Evolutionary conservation across 2,888 invertebrate species (phyloP), one percentile per base, ranked within the genome.

Genomic region (Drosophila nr. perissopoda): DNA sequence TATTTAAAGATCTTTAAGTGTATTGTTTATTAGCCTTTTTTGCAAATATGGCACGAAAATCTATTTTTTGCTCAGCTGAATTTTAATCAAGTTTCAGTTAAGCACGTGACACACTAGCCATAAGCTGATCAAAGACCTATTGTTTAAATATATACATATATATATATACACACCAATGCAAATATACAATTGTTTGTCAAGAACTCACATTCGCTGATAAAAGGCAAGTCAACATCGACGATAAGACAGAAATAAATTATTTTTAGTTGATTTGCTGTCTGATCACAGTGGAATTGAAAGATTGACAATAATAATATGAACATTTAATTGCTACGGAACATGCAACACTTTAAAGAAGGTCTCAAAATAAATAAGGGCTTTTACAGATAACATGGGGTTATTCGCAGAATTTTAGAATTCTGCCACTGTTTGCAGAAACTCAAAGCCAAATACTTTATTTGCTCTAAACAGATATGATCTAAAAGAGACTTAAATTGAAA

Each of bases 21-120:
- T 21, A 2, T 53, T 27, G 18, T n/a, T 54, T 13, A 36, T 36
- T 36, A 36, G 11, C 13, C 18, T 54, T 36, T 27, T 16, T n/a
- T 38, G 42, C 54, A 25, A 42, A 45, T 68, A 13, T 18, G 51
- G 18, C 36, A 8, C 27, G 11, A 69, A 67, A 61, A 34, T 40
- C 18, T 4, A 63, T 38, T 56, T 45, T 36, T 31, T 48, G 40
- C 48, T 48, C 33, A 58, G 13, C 57, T 27, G 52, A 70, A 76
- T 58, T 40, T 58, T 31, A 61, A 74, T 70, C 60, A 70, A 36
- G 27, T 51, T 58, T 69, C 21, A 25, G 2, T 38, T 33, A n/a
- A 10, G 48, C 76, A 76, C 75, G 72, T 76, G 76, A 72, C 40
- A 21, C 48, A 48, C 31, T 18, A 49, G 45, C 45, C 18, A 61